Percentiles rank a stretch among this genome's conserved stretches.
phyloP scores from a whole-genome alignment of 2,888 invertebrate genomes.

The Metalampra italica region DNA sequence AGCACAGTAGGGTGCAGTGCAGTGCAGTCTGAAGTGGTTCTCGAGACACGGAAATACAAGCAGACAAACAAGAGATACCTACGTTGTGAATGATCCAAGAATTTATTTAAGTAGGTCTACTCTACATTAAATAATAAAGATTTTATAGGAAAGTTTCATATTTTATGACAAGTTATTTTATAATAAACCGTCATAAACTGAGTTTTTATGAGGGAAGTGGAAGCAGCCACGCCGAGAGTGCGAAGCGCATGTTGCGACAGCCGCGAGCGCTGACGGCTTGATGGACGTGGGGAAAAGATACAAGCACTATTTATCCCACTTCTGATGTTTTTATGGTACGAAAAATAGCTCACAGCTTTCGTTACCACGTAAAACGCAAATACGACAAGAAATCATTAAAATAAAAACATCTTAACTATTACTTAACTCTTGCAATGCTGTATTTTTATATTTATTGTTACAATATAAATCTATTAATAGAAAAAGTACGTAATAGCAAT shows the following conservation, averaged over 20 bases:
- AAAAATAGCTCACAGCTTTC: constrained; percentile 41
- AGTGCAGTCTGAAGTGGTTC: too few relatives aligned
- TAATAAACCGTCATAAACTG: constrained; percentile 31
- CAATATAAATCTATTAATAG: background rate
- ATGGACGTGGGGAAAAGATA: constrained; percentile 34
- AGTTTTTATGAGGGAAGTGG: constrained; percentile 56
- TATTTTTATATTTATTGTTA: background rate
- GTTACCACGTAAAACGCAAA: constrained; percentile 16
- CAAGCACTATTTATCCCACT: too few relatives aligned
- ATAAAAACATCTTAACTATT: background rate
- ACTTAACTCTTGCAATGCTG: too few relatives aligned
- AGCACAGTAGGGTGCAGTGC: too few relatives aligned
- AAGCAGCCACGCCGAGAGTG: constrained; percentile 18
- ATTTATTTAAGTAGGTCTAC: too few relatives aligned
- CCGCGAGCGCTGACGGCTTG: constrained; percentile 48
- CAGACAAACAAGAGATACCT: too few relatives aligned
- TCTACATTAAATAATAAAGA: background rate
- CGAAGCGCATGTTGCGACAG: constrained; percentile 22
- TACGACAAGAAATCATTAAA: constrained; percentile 22
- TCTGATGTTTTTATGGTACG: constrained; percentile 41
- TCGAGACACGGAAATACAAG: too few relatives aligned
- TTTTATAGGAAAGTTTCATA: constrained; percentile 6
- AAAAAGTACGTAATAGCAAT: too few relatives aligned
- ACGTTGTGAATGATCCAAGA: too few relatives aligned
- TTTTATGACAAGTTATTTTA: constrained; percentile 15